These are phyloP conservation scores for Anseranas semipalmata DNA, from an alignment of 2,113 vertebrate genomes.

Conservation along the genomic window DNA sequence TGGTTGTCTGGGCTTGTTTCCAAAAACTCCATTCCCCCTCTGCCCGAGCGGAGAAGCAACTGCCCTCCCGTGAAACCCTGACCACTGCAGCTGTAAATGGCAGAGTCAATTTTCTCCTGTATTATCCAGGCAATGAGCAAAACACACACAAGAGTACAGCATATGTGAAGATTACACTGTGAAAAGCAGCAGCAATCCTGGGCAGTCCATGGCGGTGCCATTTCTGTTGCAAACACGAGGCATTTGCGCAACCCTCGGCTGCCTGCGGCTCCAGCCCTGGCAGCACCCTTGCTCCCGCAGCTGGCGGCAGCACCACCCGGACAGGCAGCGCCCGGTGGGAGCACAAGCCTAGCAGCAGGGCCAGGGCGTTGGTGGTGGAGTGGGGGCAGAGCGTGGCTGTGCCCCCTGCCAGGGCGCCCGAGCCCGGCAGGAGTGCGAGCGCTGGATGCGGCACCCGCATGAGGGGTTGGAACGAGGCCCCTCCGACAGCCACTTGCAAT, in stretches of 20 bases:
- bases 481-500: neutral
- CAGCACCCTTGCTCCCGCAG: neutral
- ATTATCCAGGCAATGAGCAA: neutral
- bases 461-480: neutral
- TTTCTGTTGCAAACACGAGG: neutral
- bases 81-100: rapidly evolving
- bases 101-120: neutral
- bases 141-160: neutral
- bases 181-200: neutral
- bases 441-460: neutral
- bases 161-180: rapidly evolving
- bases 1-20: neutral
- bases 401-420: rapidly evolving
- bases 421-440: rapidly evolving
- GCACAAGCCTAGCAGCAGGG: neutral
- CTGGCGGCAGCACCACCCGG: neutral
- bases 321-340: neutral
- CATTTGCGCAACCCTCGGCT: rapidly evolving
- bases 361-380: rapidly evolving
- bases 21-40: neutral
- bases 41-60: rapidly evolving
- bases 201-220: rapidly evolving
- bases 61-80: rapidly evolving
- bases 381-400: neutral
- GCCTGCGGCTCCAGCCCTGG: neutral